Base-by-base conservation (phyloP, 2,888 invertebrate genomes). In the Lasius fuliginosus region DNA sequence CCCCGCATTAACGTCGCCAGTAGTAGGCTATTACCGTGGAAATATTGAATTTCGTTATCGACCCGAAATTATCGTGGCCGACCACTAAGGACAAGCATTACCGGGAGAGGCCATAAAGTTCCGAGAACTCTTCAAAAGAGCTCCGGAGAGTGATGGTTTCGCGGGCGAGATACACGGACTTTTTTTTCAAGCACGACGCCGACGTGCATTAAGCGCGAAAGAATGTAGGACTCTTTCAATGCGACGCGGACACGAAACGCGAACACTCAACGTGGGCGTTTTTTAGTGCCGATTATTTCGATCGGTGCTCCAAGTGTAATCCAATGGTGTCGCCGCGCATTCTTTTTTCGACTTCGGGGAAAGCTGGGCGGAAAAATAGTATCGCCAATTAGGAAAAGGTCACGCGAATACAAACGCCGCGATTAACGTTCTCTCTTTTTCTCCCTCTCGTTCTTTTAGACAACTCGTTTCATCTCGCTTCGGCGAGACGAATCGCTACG, bases 11-110 rank as follows among this genome's bases (percentile, higher is more conserved):
- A 89, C 88, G 87, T 89, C 87, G 90, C 86, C 88, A 79, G 85
- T 75, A 77, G 58, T 36, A 33, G 84, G 90, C 88, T 85, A 91
- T 92, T 91, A 92, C 88, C 87, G 86, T 79, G 84, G 90, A 92
- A 93, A 93, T 94, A 94, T 94, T 94, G 93, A 94, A 93, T 93
- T 93, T 94, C 90, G 90, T 91, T 93, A 93, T 93, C 92, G 92
- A 90, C 88, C 89, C 85, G 84, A 88, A 92, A 92, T 92, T 92
- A 92, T 92, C 90, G 49, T 36, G 88, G 87, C 87, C 81, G 83
- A 62, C 83, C 83, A 76, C 71, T 87, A 85, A 91, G 90, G 89
- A 89, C 89, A 87, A 89, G 85, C 89, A 88, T 90, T 91, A 91
- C 84, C 86, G 83, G 76, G 76, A 23, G 23, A 0, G 81, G 62